Base-by-base conservation (phyloP, 2,888 invertebrate species). In the Andrena camellia region DNA sequence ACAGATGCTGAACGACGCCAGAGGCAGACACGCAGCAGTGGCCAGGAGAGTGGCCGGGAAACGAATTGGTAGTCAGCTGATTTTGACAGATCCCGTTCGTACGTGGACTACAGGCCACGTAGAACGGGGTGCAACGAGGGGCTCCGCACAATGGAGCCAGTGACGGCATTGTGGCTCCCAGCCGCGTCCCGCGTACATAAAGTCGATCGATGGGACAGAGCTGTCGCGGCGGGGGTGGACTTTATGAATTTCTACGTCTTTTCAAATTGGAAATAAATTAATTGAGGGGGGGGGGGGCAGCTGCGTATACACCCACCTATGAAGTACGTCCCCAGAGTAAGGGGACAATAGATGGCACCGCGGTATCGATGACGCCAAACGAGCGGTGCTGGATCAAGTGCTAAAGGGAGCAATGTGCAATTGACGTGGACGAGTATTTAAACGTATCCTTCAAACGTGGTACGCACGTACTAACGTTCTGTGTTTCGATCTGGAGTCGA, bases 61-160 rank as follows among this genome's bases (percentile, higher is more conserved):
- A 78, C 84, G 87, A 87, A 87, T 89, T 84, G 87, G 78, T 84
- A 85, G 90, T 90, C 90, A 89, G 90, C 88, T 90, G 90, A 89
- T 90, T 90, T 85, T 89, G 90, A 90, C 90, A 89, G 88, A 86
- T 89, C 78, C 75, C 77, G 79, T 86, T 84, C 74, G 75, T 60
- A 31, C 75, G 57, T 1, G 67, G 60, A 26, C 48, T 54, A 63
- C 26, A 33, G 50, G 17, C 57, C 70, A 35, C 78, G 81, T 69
- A 81, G 10, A 73, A 75, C 54, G 81, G 67, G 66, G 74, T 52
- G 76, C 48, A 48, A 50, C 33, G 60, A 70, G 72, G 76, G 52
- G 59, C 67, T 71, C 67, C 59, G 77, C 64, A 87, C 87, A 89
- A 89, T 89, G 57, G 85, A 76, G 69, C 31, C 69, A 10, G 35